phyloP scores from a whole-genome alignment of 2,888 invertebrate species.

The Danaus chrysippus region DNA sequence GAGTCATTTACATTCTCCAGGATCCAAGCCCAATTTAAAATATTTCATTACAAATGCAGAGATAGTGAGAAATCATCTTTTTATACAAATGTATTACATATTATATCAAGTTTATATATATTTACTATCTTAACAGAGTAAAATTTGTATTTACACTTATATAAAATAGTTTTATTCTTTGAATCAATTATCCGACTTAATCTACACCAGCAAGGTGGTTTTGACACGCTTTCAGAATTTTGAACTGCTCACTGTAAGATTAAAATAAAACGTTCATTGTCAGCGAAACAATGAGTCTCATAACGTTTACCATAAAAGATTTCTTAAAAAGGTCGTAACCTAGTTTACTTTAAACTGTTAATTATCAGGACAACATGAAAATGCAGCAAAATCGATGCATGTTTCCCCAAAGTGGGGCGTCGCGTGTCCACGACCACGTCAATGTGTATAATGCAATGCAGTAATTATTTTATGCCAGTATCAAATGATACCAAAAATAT shows the following conservation, averaged over 20 bases:
- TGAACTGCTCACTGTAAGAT: background rate
- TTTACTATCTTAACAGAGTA: no score
- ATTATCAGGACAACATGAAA: conserved; percentile 6
- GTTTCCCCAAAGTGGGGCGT: conserved; percentile 39
- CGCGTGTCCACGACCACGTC: conserved; percentile 41
- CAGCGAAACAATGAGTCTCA: conserved; percentile 2
- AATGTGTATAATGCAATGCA: conserved; percentile 31
- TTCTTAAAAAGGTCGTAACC: background rate
- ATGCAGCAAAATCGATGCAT: conserved; percentile 38
- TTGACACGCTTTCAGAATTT: background rate
- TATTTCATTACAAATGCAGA: no score
- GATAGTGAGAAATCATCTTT: no score
- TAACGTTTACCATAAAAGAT: background rate
- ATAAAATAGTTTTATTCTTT: no score
- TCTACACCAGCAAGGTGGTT: no score
- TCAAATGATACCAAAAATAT: conserved; percentile 11
- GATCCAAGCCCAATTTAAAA: no score
- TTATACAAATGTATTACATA: no score
- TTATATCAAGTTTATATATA: no score
- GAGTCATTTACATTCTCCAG: no score
- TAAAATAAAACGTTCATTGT: conserved; percentile 4
- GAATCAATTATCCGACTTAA: no score
- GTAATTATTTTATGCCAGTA: conserved; percentile 25
- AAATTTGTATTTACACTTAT: no score
- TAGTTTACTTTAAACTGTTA: conserved; percentile 1